Conservation (phyloP, 2,888 invertebrate genomes). For the Horisme vitalbata region DNA sequence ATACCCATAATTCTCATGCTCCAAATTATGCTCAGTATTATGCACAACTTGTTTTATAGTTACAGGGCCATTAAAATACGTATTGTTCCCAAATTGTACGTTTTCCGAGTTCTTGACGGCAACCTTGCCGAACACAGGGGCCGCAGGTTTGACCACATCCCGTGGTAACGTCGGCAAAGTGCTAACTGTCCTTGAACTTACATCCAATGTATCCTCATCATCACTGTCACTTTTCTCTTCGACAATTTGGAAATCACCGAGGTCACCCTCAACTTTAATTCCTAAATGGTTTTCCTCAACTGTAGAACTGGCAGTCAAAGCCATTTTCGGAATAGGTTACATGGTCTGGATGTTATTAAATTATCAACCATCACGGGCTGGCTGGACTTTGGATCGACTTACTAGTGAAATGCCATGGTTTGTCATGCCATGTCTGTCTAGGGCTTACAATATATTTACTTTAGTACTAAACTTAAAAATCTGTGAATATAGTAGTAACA, state of each 20-base stretch:
- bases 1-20: slow-evolving; percentile 62
- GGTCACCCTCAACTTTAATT: slow-evolving; percentile 59
- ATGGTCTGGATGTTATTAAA: slow-evolving; percentile 12
- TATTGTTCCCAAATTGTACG: slow-evolving; percentile 89
- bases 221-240: slow-evolving; percentile 55
- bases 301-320: slow-evolving; percentile 39
- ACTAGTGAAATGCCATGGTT: too few relatives aligned
- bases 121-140: slow-evolving; percentile 80
- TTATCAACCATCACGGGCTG: background rate
- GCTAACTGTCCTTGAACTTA: slow-evolving; percentile 32
- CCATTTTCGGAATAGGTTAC: slow-evolving; percentile 44
- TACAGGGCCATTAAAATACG: slow-evolving; percentile 90
- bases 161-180: slow-evolving; percentile 45
- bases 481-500: too few relatives aligned
- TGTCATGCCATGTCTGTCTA: too few relatives aligned
- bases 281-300: slow-evolving; percentile 42
- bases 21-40: slow-evolving; percentile 65
- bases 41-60: slow-evolving; percentile 89
- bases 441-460: too few relatives aligned
- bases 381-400: too few relatives aligned
- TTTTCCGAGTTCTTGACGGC: slow-evolving; percentile 86
- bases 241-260: slow-evolving; percentile 61
- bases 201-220: slow-evolving; percentile 38
- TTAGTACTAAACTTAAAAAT: too few relatives aligned
- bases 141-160: slow-evolving; percentile 45